Percentiles rank a stretch among this genome's conserved stretches.
These are phyloP conservation scores for Cataglyphis rosenhaueri DNA, from an alignment of 2,888 invertebrate genomes.

Conservation along the genomic window DNA sequence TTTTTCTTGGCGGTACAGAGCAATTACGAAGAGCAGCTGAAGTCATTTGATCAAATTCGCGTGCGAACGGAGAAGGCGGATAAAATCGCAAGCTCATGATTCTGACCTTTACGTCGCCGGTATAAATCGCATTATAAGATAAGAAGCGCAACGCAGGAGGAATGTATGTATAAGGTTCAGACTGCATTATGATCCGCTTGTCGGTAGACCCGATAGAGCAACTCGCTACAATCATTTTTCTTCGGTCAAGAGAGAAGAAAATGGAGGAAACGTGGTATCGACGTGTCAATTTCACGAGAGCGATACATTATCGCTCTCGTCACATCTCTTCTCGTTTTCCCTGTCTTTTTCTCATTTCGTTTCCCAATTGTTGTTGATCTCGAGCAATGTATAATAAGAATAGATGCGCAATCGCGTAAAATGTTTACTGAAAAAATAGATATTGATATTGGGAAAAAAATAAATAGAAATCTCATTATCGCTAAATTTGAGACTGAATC, in stretches of 20 bases:
- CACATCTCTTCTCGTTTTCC: background rate
- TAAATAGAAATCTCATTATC: background rate
- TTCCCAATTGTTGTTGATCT: conserved; percentile 48
- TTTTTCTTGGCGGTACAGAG: background rate
- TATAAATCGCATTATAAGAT: conserved; percentile 39
- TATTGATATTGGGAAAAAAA: background rate
- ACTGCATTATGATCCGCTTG: conserved; percentile 39
- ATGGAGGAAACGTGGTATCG: conserved; percentile 46
- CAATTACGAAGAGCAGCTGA: conserved; percentile 17
- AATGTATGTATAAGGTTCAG: conserved; percentile 4
- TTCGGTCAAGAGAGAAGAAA: conserved; percentile 44
- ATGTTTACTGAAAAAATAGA: background rate
- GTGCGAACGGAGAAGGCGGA: conserved; percentile 7
- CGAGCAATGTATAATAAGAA: conserved; percentile 27
- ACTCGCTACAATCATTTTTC: conserved; percentile 48
- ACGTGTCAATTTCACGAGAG: conserved; percentile 44
- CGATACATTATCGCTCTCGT: conserved; percentile 44
- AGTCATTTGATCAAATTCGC: conserved; percentile 12
- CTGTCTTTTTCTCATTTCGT: conserved; percentile 27
- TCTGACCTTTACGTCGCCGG: conserved; percentile 36
- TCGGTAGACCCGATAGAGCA: conserved; percentile 49
- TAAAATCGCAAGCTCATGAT: conserved; percentile 48
- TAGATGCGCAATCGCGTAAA: background rate
- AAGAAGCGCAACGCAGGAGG: conserved; percentile 8
- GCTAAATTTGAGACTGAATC: background rate